Percentiles rank a stretch among this genome's conserved stretches.
phyloP scores from a whole-genome alignment of 2,888 invertebrate species.

The Eupithecia exiguata region DNA sequence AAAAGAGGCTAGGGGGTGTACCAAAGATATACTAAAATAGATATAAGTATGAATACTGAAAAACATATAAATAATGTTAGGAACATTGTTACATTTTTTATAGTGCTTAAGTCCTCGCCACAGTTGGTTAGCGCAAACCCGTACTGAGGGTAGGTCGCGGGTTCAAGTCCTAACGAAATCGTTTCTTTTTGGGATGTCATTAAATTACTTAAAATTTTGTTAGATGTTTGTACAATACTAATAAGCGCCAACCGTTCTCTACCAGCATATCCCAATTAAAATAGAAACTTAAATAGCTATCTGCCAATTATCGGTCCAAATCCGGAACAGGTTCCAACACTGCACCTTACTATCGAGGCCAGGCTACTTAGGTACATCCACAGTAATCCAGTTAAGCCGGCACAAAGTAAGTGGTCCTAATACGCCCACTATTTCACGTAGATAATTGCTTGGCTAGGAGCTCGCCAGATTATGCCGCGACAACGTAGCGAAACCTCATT shows the following conservation, averaged over 20 bases:
- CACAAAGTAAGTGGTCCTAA: slow-evolving; percentile 77
- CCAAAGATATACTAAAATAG: too few relatives aligned
- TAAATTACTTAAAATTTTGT: not conserved
- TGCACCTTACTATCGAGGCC: slow-evolving; percentile 51
- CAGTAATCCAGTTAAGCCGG: slow-evolving; percentile 73
- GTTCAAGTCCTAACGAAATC: too few relatives aligned
- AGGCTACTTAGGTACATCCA: slow-evolving; percentile 67
- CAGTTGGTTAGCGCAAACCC: too few relatives aligned
- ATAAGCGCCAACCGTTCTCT: not conserved
- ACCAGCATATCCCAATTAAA: not conserved
- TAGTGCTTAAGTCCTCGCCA: too few relatives aligned
- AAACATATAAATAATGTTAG: too few relatives aligned
- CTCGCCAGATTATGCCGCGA: slow-evolving; percentile 64
- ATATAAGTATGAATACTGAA: too few relatives aligned
- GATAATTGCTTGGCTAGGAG: slow-evolving; percentile 78
- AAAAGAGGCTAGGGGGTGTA: too few relatives aligned
- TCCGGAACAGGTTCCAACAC: slow-evolving; percentile 19
- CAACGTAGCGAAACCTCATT: slow-evolving; percentile 57
- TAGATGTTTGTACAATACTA: not conserved
- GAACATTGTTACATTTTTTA: too few relatives aligned
- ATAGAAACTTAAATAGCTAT: not conserved
- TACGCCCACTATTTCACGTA: slow-evolving; percentile 77
- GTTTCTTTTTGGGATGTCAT: too few relatives aligned
- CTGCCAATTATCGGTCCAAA: slow-evolving; percentile 29
- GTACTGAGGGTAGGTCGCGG: too few relatives aligned